phyloP scores from a whole-genome alignment of 2,888 invertebrate genomes.

The Drosophila borborema region DNA sequence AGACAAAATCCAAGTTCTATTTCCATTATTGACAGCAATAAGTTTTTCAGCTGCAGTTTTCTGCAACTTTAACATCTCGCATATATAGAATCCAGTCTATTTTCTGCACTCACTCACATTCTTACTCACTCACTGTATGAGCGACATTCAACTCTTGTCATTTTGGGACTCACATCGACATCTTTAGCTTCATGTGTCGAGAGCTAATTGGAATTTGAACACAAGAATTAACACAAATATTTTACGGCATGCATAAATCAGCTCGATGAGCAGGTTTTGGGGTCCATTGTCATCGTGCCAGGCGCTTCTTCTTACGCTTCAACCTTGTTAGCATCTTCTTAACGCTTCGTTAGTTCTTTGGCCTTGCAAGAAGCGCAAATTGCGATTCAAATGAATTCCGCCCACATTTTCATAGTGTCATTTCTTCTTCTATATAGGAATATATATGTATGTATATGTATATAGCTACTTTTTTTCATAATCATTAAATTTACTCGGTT shows the following conservation, averaged over 20 bases:
- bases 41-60: background rate
- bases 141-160: background rate
- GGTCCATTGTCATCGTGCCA: constrained; percentile 12
- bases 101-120: background rate
- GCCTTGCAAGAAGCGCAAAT: constrained; percentile 60
- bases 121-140: background rate
- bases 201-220: constrained; percentile 46
- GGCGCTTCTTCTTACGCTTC: constrained; percentile 11
- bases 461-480: constrained; percentile 70
- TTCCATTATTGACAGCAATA: background rate
- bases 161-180: background rate
- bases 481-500: constrained; percentile 66
- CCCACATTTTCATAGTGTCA: constrained; percentile 77
- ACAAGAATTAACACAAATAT: constrained; percentile 49
- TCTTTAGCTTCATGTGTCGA: constrained; percentile 6
- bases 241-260: constrained; percentile 63
- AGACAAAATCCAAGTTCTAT: too few species aligned
- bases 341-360: constrained; percentile 67
- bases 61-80: background rate
- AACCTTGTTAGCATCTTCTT: constrained; percentile 46
- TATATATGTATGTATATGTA: constrained; percentile 37
- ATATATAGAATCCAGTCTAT: background rate
- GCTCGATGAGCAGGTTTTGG: constrained; percentile 26
- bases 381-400: constrained; percentile 77
- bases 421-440: constrained; percentile 35